phyloP scores from a whole-genome alignment of 2,113 vertebrate genomes.

The Cephalopterus ornatus region DNA sequence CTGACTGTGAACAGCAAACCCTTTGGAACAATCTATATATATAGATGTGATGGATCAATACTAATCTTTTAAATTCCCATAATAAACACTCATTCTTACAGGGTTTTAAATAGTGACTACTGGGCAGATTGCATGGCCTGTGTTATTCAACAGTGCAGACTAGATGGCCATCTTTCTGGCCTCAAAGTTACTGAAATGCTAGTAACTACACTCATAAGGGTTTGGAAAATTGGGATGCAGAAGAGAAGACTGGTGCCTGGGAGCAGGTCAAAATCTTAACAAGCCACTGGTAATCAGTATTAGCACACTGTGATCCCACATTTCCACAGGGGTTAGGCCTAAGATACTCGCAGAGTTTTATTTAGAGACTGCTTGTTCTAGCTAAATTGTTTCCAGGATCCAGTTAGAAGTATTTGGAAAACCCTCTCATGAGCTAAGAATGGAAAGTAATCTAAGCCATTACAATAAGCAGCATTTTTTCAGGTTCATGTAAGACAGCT shows the following conservation, averaged over 20 bases:
- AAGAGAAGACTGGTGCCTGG: not conserved
- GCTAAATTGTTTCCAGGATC: not conserved
- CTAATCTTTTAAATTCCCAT: not conserved
- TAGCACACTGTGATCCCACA: not conserved
- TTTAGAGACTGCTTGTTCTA: not conserved
- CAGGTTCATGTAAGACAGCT: not conserved
- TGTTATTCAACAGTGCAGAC: not conserved
- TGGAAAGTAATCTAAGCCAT: not conserved
- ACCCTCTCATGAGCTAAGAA: not conserved
- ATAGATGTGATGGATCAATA: not conserved
- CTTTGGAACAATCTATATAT: not conserved
- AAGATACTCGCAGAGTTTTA: not conserved
- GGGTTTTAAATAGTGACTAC: not conserved
- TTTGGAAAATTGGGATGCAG: not conserved
- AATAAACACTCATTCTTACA: not conserved
- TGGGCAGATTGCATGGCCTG: rapidly evolving
- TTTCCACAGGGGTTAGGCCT: not conserved
- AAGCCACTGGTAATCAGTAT: not conserved
- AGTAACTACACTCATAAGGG: not conserved
- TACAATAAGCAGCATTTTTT: not conserved
- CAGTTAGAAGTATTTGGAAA: not conserved
- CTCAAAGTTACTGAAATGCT: not conserved
- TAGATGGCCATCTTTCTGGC: not conserved
- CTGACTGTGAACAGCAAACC: not conserved
- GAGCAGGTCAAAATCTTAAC: not conserved